Percentiles rank a stretch among this genome's conserved stretches.
These are phyloP conservation scores for Machimus atricapillus DNA, from an alignment of 2,888 invertebrate species.

Conservation along the genomic window DNA sequence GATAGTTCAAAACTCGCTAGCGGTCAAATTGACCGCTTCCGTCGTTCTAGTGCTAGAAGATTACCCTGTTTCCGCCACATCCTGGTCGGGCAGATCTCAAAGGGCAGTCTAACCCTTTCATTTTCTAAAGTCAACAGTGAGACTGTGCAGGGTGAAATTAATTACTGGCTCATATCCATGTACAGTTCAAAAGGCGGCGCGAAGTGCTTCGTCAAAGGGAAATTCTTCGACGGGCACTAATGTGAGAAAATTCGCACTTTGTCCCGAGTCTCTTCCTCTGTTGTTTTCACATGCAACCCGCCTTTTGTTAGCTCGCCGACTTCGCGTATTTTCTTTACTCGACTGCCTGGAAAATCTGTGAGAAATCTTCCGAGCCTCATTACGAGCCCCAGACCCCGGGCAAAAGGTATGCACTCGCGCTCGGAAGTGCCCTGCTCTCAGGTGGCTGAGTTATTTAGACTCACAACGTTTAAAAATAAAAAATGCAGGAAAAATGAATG, in stretches of 20 bases:
- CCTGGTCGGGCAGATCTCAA: background rate
- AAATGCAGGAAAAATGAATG: background rate
- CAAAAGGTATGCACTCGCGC: background rate
- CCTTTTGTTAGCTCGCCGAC: background rate
- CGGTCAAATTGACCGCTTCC: no score
- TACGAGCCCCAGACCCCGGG: background rate
- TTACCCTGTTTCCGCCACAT: background rate
- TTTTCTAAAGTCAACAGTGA: background rate
- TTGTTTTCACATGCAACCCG: background rate
- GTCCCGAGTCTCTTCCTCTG: background rate
- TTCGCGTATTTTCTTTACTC: background rate
- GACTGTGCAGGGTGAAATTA: background rate
- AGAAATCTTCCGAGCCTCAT: background rate
- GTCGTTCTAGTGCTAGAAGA: no score
- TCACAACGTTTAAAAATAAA: background rate
- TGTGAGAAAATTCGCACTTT: conserved; percentile 38
- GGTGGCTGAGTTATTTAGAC: background rate
- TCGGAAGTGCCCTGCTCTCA: background rate
- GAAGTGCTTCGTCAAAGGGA: background rate
- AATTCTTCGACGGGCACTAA: conserved; percentile 12
- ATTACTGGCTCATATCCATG: conserved; percentile 17
- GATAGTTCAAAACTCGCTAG: no score
- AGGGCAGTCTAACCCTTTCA: background rate
- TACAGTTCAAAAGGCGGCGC: background rate
- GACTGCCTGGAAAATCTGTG: background rate